Base-by-base conservation (phyloP, 2,113 vertebrate genomes). In the Eupsittula cactorum region DNA sequence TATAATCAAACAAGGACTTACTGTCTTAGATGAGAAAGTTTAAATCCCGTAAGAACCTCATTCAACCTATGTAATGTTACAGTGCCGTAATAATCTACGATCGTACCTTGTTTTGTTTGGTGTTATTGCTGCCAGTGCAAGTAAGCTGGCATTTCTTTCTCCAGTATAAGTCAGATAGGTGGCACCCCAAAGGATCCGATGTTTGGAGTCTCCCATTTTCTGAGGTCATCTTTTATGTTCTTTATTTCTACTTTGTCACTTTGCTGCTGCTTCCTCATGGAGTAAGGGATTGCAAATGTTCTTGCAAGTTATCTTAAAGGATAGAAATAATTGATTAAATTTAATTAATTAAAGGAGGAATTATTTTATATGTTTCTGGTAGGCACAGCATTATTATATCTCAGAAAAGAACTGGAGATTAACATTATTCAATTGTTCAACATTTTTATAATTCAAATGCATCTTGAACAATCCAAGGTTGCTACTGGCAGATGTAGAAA, bases 71-170 rank as follows among this genome's bases (percentile, higher is more conserved):
- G 41, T n/a, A 18, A 6, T 23, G 13, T 74, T 59, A 14, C n/a
- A 16, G 62, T 29, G 2, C 25, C 59, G 1, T 60, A 27, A 15
- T 46, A 57, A 7, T 18, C 29, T 63, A 41, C 41, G 83, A 9
- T n/a, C 64, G 46, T 63, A 8, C 2, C 0, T 31, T 86, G 41
- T 20, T 86, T 85, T 74, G 6, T 49, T 6, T 78, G 64, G 6
- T 76, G n/a, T 15, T 53, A 16, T 11, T 81, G 52, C 64, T 89
- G 60, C n/a, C 41, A 42, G 29, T 39, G 16, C 9, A 59, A 53
- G 60, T 59, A 35, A 69, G n/a, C 37, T 93, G 84, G 47, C 47
- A n/a, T 94, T 90, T 93, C 82, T 82, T 91, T 91, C 82, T 91
- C 85, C 74, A 71, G 14, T 88, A 49, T 35, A 46, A 75, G 10